Evolutionary conservation across 2,113 vertebrate genomes (phyloP).

Genomic region (Sprattus sprattus): DNA sequence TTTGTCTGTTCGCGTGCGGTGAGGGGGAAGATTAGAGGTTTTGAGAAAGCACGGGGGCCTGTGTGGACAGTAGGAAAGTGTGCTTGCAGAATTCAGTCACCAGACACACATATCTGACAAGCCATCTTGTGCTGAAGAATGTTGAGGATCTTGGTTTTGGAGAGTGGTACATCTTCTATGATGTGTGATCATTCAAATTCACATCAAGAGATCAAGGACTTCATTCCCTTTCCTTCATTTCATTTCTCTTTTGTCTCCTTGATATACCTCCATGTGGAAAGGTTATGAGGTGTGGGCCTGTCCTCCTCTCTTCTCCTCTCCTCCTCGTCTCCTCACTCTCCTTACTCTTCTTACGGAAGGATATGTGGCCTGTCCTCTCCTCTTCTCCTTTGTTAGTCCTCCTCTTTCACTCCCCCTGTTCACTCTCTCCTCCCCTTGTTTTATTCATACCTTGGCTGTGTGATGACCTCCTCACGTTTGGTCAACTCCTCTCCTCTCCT

Average conservation of each 20-base stretch:
- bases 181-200: no score
- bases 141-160: no score
- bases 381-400: background rate
- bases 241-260: background rate
- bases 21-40: background rate
- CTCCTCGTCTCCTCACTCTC: no score
- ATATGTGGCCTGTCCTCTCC: background rate
- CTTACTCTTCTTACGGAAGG: no score
- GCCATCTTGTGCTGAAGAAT: background rate
- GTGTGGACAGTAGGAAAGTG: background rate
- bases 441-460: no score
- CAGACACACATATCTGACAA: background rate
- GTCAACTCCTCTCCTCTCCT: background rate
- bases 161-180: no score
- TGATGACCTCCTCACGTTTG: no score
- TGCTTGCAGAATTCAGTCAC: background rate
- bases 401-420: no score
- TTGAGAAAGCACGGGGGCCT: background rate
- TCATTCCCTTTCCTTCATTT: constrained; percentile 21
- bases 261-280: background rate
- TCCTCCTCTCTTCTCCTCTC: background rate
- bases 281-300: no score
- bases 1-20: constrained; percentile 58
- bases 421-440: no score
- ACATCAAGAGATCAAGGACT: no score